Conservation (phyloP, 2,113 vertebrate species). For the Rynchops niger region DNA sequence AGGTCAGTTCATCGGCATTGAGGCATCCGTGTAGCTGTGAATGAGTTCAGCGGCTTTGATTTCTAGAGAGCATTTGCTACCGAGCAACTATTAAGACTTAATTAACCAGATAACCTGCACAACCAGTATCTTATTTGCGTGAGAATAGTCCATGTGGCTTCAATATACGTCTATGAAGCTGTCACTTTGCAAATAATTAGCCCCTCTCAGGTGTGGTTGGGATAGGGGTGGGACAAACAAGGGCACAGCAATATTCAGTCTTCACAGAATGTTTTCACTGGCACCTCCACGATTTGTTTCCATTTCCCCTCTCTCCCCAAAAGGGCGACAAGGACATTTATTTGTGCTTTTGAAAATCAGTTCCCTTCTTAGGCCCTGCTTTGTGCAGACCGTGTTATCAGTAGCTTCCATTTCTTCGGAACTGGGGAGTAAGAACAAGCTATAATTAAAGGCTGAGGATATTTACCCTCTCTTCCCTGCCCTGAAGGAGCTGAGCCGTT, state of each 20-base stretch:
- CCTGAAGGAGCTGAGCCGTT: not conserved
- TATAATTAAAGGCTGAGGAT: not conserved
- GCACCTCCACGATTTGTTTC: not conserved
- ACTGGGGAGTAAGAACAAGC: not conserved
- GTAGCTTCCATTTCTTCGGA: not conserved
- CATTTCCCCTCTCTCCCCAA: not conserved
- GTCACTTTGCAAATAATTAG: not conserved
- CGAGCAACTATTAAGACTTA: not conserved
- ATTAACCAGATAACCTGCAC: not conserved
- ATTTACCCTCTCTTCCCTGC: constrained; percentile 4
- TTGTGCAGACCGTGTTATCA: not conserved
- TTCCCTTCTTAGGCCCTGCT: not conserved
- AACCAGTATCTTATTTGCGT: not conserved
- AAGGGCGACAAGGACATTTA: not conserved
- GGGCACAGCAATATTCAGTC: not conserved
- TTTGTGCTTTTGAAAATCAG: not conserved
- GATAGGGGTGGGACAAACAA: not conserved
- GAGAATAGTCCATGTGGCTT: not conserved
- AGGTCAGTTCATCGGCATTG: not conserved
- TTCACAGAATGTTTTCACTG: not conserved
- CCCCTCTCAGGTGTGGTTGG: not conserved
- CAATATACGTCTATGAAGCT: not conserved
- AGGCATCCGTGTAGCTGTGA: not conserved
- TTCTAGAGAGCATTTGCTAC: not conserved
- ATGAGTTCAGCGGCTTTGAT: not conserved